These are phyloP conservation scores for Philypnodon macrostomus DNA, from an alignment of 2,797 vertebrate species.

Conservation along the genomic window DNA sequence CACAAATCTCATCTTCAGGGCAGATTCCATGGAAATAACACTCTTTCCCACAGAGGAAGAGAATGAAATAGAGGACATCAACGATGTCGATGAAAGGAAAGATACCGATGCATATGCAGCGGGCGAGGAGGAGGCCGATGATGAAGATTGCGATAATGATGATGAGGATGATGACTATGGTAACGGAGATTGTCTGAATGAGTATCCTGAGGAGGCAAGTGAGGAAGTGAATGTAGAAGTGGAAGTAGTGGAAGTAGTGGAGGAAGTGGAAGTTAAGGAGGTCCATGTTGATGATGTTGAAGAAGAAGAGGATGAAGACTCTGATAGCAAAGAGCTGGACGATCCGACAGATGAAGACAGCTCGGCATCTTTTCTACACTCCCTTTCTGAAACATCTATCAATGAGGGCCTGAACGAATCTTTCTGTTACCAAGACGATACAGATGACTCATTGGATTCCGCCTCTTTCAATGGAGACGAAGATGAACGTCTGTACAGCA, in stretches of 20 bases:
- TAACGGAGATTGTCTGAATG: conserved; percentile 40
- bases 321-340: conserved; percentile 58
- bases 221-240: conserved; percentile 67
- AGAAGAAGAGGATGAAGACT: conserved; percentile 52
- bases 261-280: conserved; percentile 10
- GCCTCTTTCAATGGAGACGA: conserved; percentile 89
- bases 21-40: conserved; percentile 91
- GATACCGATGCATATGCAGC: conserved; percentile 79
- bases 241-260: conserved; percentile 62
- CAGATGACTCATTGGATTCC: conserved; percentile 87
- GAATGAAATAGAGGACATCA: conserved; percentile 55
- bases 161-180: conserved; percentile 58
- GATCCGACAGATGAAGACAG: conserved; percentile 83
- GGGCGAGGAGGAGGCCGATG: conserved; percentile 80
- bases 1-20: conserved; percentile 91
- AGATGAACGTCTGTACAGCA: conserved; percentile 85
- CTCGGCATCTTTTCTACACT: conserved; percentile 91
- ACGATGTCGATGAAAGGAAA: conserved; percentile 61
- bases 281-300: conserved; percentile 9
- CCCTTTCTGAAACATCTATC: conserved; percentile 92
- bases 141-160: conserved; percentile 79
- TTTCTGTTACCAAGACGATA: conserved; percentile 92
- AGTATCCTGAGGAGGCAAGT: conserved; percentile 37
- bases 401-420: conserved; percentile 90
- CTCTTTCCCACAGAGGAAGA: conserved; percentile 83